Percentiles rank a stretch among this genome's conserved stretches.
phyloP scores from a whole-genome alignment of 2,113 vertebrate species.

The Ascaphus truei region DNA sequence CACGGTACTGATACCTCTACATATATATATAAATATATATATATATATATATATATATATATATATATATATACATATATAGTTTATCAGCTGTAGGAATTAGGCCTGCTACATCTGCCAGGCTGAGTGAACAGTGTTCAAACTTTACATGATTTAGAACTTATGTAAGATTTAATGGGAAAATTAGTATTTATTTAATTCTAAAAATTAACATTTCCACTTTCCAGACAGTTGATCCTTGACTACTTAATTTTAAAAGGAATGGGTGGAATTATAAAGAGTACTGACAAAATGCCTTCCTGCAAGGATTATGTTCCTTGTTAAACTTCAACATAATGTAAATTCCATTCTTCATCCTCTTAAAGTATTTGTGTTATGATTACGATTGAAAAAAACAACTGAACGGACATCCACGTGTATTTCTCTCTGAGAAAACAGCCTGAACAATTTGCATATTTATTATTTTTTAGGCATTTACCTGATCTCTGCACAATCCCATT shows the following conservation, averaged over 20 bases:
- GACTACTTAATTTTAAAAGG: conserved; percentile 26
- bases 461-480: neutral
- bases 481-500: neutral
- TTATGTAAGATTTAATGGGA: neutral
- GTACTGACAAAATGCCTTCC: neutral
- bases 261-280: conserved; percentile 7
- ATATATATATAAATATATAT: no score
- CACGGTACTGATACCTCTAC: no score
- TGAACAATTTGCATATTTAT: conserved; percentile 17
- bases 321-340: conserved; percentile 27
- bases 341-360: conserved; percentile 22
- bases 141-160: neutral
- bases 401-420: neutral
- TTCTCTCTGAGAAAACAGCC: neutral
- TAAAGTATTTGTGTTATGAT: conserved; percentile 26
- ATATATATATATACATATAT: no score
- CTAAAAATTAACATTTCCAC: conserved; percentile 8
- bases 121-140: no score
- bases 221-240: conserved; percentile 10
- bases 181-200: conserved; percentile 10
- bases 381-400: conserved; percentile 16
- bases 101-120: no score
- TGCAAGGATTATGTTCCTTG: conserved; percentile 8
- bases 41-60: no score
- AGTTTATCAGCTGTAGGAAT: no score